These are phyloP conservation scores for Dryas iulia DNA, from an alignment of 1,140 invertebrate genomes.

Conservation along the genomic window DNA sequence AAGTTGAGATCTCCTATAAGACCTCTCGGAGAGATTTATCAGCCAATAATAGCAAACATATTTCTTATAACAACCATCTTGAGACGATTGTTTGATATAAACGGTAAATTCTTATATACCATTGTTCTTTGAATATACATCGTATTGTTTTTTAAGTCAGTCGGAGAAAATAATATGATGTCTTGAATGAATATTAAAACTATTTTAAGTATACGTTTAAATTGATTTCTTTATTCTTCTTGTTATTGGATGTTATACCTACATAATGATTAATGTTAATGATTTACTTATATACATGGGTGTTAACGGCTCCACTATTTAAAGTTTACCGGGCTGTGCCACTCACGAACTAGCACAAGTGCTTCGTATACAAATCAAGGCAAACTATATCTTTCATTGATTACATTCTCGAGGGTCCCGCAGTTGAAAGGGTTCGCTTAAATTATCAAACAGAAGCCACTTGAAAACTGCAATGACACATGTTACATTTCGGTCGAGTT, in stretches of 20 bases:
- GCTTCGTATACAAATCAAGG: slow-evolving; percentile 44
- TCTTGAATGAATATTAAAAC: no score
- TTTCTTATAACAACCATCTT: slow-evolving; percentile 42
- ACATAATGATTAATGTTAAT: not conserved
- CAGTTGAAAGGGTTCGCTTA: slow-evolving; percentile 65
- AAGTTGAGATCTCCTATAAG: slow-evolving; percentile 42
- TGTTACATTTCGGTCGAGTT: slow-evolving; percentile 61
- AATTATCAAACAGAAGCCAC: slow-evolving; percentile 76
- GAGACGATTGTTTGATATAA: slow-evolving; percentile 42
- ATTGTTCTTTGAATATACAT: slow-evolving; percentile 14
- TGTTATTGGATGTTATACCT: not conserved
- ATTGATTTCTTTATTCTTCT: not conserved
- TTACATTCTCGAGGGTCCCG: slow-evolving; percentile 53
- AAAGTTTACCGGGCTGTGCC: not conserved
- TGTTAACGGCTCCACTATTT: not conserved
- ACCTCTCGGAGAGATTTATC: slow-evolving; percentile 56
- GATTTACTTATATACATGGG: not conserved
- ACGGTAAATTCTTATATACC: slow-evolving; percentile 14
- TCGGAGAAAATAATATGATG: not conserved
- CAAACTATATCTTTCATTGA: slow-evolving; percentile 66
- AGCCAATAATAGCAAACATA: slow-evolving; percentile 55
- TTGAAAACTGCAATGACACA: slow-evolving; percentile 78
- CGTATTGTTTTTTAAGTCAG: not conserved
- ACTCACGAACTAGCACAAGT: slow-evolving; percentile 12
- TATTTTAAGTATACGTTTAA: not conserved